phyloP scores from a whole-genome alignment of 2,113 vertebrate species.

The Phaethornis superciliosus region DNA sequence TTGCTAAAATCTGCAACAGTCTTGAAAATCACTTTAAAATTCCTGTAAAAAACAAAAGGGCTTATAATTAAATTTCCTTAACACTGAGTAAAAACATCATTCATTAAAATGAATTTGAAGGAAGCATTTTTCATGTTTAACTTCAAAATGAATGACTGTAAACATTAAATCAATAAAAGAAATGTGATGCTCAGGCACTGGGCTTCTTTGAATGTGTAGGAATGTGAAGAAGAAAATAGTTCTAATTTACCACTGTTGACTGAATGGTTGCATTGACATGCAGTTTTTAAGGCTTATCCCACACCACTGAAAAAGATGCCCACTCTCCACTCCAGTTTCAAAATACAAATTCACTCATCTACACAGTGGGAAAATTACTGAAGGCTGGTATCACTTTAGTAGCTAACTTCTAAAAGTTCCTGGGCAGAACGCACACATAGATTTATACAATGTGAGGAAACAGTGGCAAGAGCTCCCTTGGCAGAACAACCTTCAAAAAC shows the following conservation, averaged over 20 bases:
- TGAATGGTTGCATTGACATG: background rate
- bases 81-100: background rate
- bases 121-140: background rate
- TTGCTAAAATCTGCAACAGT: background rate
- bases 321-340: background rate
- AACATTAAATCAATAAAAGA: background rate
- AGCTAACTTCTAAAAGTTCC: background rate
- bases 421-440: background rate
- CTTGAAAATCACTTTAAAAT: background rate
- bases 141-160: background rate
- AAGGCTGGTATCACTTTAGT: background rate
- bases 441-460: slow-evolving; percentile 49
- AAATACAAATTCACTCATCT: background rate
- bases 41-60: background rate
- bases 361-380: background rate
- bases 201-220: background rate
- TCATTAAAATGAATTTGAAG: background rate
- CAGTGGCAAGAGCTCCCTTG: slow-evolving; percentile 3
- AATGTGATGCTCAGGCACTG: background rate
- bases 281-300: background rate
- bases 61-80: background rate
- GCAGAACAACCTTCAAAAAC: slow-evolving; percentile 32
- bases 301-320: background rate
- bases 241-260: background rate
- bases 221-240: background rate